Evolutionary conservation across 2,888 invertebrate species (phyloP).

Genomic region (Neoscelio sp.): DNA sequence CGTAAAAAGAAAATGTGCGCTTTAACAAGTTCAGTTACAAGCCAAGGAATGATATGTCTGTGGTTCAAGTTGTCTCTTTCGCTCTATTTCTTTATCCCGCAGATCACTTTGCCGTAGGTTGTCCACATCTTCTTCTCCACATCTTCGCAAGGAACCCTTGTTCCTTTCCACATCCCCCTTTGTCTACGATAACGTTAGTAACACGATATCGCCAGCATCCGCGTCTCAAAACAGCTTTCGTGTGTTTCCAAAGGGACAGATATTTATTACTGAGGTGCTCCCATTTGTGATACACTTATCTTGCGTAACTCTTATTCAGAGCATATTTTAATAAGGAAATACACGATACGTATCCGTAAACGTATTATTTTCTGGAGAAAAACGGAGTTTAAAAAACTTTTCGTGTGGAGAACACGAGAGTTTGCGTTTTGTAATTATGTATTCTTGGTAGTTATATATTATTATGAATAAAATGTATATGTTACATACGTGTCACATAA

Average conservation of each 20-base stretch:
- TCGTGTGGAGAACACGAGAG: neutral
- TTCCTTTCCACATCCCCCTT: conserved; percentile 68
- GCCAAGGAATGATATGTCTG: conserved; percentile 61
- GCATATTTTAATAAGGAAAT: conserved; percentile 37
- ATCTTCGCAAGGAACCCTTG: conserved; percentile 62
- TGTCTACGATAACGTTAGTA: conserved; percentile 80
- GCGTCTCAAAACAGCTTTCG: conserved; percentile 78
- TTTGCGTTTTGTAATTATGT: neutral
- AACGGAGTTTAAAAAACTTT: conserved; percentile 7
- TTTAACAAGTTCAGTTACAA: conserved; percentile 51
- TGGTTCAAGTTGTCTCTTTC: conserved; percentile 59
- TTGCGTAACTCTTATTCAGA: conserved; percentile 35
- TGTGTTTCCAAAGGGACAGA: conserved; percentile 67
- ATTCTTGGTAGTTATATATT: too few species aligned
- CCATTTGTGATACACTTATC: conserved; percentile 62
- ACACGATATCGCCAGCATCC: conserved; percentile 78
- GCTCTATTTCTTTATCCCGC: conserved; percentile 56
- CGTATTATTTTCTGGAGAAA: conserved; percentile 23
- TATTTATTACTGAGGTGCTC: conserved; percentile 71
- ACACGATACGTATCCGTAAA: conserved; percentile 5
- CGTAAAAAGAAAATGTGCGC: conserved; percentile 21
- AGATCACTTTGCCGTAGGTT: conserved; percentile 62
- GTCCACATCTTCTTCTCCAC: conserved; percentile 54
- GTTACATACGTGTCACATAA: too few species aligned
- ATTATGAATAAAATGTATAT: too few species aligned